A percentile compares a stretch with the other conserved stretches of the same genome.
Evolutionary conservation across 2,797 vertebrate genomes (phyloP).

Genomic region (Protonibea diacanthus): DNA sequence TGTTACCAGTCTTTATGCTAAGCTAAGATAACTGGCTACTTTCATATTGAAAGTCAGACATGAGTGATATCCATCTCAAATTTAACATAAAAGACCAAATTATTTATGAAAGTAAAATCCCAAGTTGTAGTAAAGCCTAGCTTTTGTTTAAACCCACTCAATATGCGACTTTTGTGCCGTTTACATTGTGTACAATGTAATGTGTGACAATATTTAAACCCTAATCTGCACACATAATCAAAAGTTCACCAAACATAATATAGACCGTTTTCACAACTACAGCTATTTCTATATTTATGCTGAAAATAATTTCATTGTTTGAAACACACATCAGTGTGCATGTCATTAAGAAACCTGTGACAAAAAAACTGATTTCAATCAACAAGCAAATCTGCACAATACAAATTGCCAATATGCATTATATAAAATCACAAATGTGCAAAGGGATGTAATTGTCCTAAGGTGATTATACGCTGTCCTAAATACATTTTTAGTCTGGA

Average conservation of each 20-base stretch:
- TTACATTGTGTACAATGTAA: background rate
- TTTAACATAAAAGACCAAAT: background rate
- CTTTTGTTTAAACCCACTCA: background rate
- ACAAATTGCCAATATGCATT: background rate
- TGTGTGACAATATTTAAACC: background rate
- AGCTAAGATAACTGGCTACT: background rate
- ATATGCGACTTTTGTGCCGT: background rate
- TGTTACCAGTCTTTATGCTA: background rate
- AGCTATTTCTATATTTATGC: background rate
- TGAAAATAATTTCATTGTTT: background rate
- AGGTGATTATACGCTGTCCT: background rate
- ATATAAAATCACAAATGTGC: conserved; percentile 4
- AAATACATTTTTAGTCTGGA: conserved; percentile 13
- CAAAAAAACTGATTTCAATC: background rate
- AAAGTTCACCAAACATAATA: background rate
- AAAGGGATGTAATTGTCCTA: background rate
- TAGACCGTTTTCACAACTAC: background rate
- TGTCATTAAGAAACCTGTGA: background rate
- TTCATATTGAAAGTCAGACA: background rate
- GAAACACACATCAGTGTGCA: background rate
- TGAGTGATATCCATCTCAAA: background rate
- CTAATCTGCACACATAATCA: background rate
- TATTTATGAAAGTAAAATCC: conserved; percentile 9
- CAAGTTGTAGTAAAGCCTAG: background rate
- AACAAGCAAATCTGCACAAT: conserved; percentile 25